Conservation (phyloP, 2,113 vertebrate species). For the Neolamprologus kungweensis region DNA sequence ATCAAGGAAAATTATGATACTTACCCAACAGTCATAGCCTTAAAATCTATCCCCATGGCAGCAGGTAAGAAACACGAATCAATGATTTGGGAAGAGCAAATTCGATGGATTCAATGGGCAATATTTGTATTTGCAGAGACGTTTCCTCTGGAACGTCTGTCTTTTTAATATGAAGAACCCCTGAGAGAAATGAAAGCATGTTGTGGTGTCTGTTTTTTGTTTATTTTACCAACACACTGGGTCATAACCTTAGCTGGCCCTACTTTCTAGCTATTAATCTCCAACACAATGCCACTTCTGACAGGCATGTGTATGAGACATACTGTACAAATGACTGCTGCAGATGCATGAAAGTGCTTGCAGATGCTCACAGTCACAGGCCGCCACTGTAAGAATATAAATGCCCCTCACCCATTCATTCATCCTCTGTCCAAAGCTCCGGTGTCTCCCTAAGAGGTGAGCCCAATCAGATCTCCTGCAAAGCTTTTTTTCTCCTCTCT, state of each 20-base stretch:
- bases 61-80: not conserved
- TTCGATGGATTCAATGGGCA: not conserved
- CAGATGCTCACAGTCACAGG: not conserved
- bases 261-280: not conserved
- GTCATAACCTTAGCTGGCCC: not conserved
- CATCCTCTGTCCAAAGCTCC: not conserved
- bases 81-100: not conserved
- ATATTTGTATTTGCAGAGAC: not conserved
- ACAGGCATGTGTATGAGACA: not conserved
- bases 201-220: fast-evolving
- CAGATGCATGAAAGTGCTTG: not conserved
- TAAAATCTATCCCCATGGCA: not conserved
- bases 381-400: not conserved
- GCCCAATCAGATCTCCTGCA: not conserved
- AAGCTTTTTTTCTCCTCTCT: not conserved
- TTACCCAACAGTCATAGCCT: not conserved
- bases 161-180: not conserved
- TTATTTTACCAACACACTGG: not conserved
- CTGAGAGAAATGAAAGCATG: not conserved
- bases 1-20: not conserved
- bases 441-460: not conserved
- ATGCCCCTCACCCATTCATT: not conserved
- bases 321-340: not conserved
- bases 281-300: not conserved
- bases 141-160: not conserved